These are phyloP conservation scores for Elymnias hypermnestra DNA, from an alignment of 1,140 invertebrate species.

Conservation along the genomic window DNA sequence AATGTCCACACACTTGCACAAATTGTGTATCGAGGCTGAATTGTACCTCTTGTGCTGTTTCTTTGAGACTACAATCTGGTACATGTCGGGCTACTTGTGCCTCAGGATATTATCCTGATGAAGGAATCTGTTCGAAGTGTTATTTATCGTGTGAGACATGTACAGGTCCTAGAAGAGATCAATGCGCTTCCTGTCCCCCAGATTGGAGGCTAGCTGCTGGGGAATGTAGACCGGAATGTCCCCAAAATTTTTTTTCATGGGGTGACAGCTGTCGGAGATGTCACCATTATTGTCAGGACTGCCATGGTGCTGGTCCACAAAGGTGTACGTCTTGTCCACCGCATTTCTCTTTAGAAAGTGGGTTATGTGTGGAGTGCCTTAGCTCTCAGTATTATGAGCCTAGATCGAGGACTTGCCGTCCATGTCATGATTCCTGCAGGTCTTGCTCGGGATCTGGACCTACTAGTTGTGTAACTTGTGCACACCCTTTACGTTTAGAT, in stretches of 20 bases:
- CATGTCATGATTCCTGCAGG: constrained; percentile 82
- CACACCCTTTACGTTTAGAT: constrained; percentile 80
- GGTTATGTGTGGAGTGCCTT: constrained; percentile 84
- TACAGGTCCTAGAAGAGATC: constrained; percentile 83
- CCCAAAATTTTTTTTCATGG: constrained; percentile 87
- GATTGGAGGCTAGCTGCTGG: constrained; percentile 86
- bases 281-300: constrained; percentile 88
- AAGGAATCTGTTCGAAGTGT: constrained; percentile 87
- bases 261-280: constrained; percentile 87
- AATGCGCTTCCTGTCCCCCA: constrained; percentile 87
- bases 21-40: constrained; percentile 85
- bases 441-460: constrained; percentile 83
- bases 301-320: constrained; percentile 78
- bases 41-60: constrained; percentile 84
- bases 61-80: constrained; percentile 86
- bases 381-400: constrained; percentile 84
- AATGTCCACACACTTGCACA: constrained; percentile 85
- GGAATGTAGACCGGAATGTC: constrained; percentile 88
- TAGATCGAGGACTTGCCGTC: constrained; percentile 80
- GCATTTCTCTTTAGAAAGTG: constrained; percentile 82
- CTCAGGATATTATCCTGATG: constrained; percentile 86
- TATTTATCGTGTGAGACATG: constrained; percentile 84
- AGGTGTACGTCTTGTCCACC: constrained; percentile 83
- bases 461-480: constrained; percentile 81
- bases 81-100: constrained; percentile 86